These are phyloP conservation scores for Apostichopus parvimensis DNA, from an alignment of 35 echinoderm and acorn worm species.

Conservation along the genomic window DNA sequence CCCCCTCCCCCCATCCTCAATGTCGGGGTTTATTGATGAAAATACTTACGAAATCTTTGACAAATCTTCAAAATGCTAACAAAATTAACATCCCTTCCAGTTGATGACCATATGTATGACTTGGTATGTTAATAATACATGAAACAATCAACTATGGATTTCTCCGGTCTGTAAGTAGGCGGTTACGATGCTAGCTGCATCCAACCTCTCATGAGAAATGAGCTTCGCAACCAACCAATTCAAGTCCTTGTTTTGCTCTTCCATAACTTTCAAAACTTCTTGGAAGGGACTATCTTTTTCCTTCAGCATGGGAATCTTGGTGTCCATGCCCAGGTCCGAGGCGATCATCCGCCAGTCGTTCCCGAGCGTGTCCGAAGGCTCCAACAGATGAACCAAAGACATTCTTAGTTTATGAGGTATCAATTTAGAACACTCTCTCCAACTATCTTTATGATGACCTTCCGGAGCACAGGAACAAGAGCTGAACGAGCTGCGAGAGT, in stretches of 20 bases:
- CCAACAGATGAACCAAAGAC: constrained; percentile 43
- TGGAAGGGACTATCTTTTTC: constrained; percentile 52
- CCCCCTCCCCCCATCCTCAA: too few relatives aligned
- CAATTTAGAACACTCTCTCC: neutral
- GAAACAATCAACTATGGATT: neutral
- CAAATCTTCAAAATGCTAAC: too few relatives aligned
- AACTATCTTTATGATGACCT: neutral
- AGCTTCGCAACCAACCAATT: constrained; percentile 67
- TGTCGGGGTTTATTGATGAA: too few relatives aligned
- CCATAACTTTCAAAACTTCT: constrained; percentile 60
- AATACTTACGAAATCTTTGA: too few relatives aligned
- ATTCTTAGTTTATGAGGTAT: constrained; percentile 50
- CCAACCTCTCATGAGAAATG: constrained; percentile 49
- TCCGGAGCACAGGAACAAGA: neutral
- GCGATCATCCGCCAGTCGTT: constrained; percentile 94
- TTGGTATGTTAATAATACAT: too few relatives aligned
- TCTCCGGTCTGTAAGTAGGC: constrained; percentile 20
- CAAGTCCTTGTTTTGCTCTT: constrained; percentile 55
- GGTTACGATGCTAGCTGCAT: constrained; percentile 67
- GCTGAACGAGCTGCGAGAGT: neutral
- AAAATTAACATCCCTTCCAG: too few relatives aligned
- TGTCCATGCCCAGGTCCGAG: constrained; percentile 65
- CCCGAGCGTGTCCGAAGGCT: constrained; percentile 53
- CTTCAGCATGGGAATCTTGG: constrained; percentile 52
- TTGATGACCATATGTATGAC: too few relatives aligned